Base-by-base conservation (phyloP, 2,797 vertebrate species). In the Echeneis naucrates region DNA sequence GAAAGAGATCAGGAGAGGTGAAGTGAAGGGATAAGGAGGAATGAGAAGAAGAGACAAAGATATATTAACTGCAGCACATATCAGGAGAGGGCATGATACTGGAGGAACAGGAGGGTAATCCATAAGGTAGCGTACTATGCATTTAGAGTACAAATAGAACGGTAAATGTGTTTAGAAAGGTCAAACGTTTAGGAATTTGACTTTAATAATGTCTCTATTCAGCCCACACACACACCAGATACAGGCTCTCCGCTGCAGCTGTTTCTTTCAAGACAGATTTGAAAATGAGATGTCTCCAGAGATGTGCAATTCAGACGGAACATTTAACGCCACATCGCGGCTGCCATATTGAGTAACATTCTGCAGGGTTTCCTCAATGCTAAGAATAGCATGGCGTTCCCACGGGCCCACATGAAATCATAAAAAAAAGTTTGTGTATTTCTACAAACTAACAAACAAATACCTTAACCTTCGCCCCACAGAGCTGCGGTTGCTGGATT, bases 201-300 rank as follows among this genome's bases (percentile, higher is more conserved):
- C 52, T 47, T 56, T 12, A 27, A 57, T 38, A 0, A 33, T 58
- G 52, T 51, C 33, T 56, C 12, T n/a, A 37, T 58, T 61, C 30
- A 51, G 27, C 27, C 14, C 12, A 47, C 55, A 37, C 32, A 64
- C 27, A 8, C 32, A 19, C 62, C 17, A 37, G 55, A 59, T 56
- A 47, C 65, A 10, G 4, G 19, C 68, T 33, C 67, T 70, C 40
- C 30, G 72, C 62, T 70, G 72, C 82, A 77, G 80, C 81, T 67
- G 75, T 61, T 79, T 69, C 63, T 50, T 1, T 14, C 47, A 10
- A 16, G 50, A 53, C 67, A 55, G 66, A 77, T 80, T 58, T 72
- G 50, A 75, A 84, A 75, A 76, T 72, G 6, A 58, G 30, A 56
- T 32, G 50, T 48, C 56, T 75, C 63, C 33, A 19, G 78, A 77